phyloP scores from a whole-genome alignment of 2,888 invertebrate genomes.

The Acrobasis suavella region DNA sequence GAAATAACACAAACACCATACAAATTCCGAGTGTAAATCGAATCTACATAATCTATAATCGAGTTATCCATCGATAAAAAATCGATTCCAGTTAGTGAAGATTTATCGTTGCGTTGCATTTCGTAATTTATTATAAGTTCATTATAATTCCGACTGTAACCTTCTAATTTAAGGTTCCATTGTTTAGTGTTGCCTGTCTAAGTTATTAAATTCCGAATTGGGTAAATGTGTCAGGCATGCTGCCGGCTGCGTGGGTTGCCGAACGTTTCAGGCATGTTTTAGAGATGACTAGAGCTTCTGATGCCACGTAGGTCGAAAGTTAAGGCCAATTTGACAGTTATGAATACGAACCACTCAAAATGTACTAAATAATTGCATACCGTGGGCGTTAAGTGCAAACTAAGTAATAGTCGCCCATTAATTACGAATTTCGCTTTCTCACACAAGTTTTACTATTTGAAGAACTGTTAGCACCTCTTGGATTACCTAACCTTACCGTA shows the following conservation, averaged over 20 bases:
- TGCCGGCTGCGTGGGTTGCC: conserved; percentile 59
- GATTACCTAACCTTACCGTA: conserved; percentile 9
- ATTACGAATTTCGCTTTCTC: conserved; percentile 30
- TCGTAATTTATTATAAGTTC: conserved; percentile 49
- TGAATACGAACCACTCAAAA: conserved; percentile 57
- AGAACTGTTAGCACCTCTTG: conserved; percentile 10
- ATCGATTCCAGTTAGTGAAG: conserved; percentile 20
- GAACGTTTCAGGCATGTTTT: conserved; percentile 60
- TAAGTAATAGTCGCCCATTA: conserved; percentile 42
- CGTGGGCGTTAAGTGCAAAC: conserved; percentile 46
- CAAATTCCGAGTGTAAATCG: conserved; percentile 15
- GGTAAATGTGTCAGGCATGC: conserved; percentile 69
- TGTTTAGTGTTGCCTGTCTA: conserved; percentile 64
- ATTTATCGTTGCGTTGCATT: conserved; percentile 34
- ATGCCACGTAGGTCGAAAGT: conserved; percentile 65
- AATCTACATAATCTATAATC: conserved; percentile 21
- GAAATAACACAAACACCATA: not conserved
- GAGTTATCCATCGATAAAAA: conserved; percentile 20
- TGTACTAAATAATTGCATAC: conserved; percentile 56
- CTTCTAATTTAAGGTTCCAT: conserved; percentile 68
- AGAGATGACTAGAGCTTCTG: conserved; percentile 63
- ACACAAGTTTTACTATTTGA: conserved; percentile 16
- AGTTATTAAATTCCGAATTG: conserved; percentile 68
- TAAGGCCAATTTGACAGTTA: conserved; percentile 72
- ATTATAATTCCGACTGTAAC: conserved; percentile 51